Evolutionary conservation across 1,140 invertebrate species (phyloP), one percentile per base, ranked within the genome.

Genomic region (Lordiphosa mommai): DNA sequence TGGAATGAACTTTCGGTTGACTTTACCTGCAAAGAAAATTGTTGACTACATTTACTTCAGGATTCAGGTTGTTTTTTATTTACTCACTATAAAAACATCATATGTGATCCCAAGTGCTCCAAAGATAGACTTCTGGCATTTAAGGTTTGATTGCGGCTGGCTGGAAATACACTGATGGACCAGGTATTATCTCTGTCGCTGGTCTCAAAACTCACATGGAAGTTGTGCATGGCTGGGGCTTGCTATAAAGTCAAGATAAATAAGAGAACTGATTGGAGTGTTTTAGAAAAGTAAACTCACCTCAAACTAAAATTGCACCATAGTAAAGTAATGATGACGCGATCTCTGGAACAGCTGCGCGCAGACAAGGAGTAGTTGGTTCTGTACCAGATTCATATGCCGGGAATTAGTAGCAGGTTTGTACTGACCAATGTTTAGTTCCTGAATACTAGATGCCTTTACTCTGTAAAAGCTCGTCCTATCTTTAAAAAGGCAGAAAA

Each of bases 51-150:
- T 29, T 7, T 3, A n/a, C n/a, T 12, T 2, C 13, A 2, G 6
- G 2, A 47, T 17, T 30, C 43, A 33, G 2, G 9, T 9, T 27
- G 30, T n/a, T n/a, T n/a, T n/a, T n/a, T n/a, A n/a, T 16, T 9
- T 3, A 48, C 76, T 49, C 73, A 94, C 97, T 95, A 99, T 99
- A 88, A 97, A 99, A 0, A 99, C 97, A 89, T 99, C 98, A 89
- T 99, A 99, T 91, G 55, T 96, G 92, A 60, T 95, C 93, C 72
- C 96, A 94, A 46, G 93, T 94, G 34, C 96, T 94, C 98, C 98
- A 99, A 8, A 99, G 90, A 2, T 97, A 99, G 90, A 59, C 94
- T 93, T 33, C 91, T 90, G 4, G 93, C 91, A 32, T 88, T 89
- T 34, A 90, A 88, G 0, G 89, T 89, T 80, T 89, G 56, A 89